Base-by-base conservation (phyloP, 2,888 invertebrate species). In the Pterostichus madidus region DNA sequence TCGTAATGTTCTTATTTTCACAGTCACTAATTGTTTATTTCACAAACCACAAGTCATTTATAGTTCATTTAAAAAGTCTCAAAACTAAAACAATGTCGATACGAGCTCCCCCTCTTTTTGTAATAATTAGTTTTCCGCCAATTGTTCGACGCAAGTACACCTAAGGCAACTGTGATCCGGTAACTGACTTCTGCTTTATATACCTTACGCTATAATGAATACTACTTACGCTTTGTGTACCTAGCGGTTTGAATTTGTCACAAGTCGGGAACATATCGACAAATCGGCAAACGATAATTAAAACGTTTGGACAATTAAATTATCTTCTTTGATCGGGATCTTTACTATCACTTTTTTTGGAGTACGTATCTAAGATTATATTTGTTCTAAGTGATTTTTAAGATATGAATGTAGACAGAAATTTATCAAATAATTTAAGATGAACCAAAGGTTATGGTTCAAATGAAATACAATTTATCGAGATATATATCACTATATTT, bases 111-210 rank as follows among this genome's bases (percentile, higher is more conserved):
- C 53, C 59, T 59, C 17, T 35, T n/a, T n/a, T n/a, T 64, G 61
- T 32, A n/a, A 31, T 32, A n/a, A 31, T 61, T 32, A 64, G 35
- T 31, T 44, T 71, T 11, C 44, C 68, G 39, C 44, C 68, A 71
- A 39, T 44, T 71, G 68, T 71, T 71, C 44, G 7, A n/a, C 68
- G 68, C 39, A n/a, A 44, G 68, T 59, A 71, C 44, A 44, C 68
- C 13, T 56, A 15, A 64, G 15, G 17, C 68, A 71, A 71, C 68
- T 71, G 68, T 39, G 68, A 71, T 71, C 39, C 68, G 44, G 39
- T 71, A 71, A 71, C 68, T 44, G 68, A 15, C 68, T 71, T 71
- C 44, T 71, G 68, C 68, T 71, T 64, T 71, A 71, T 71, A 71
- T 71, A 71, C 68, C 68, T 71, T 71, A n/a, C 13, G 44, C 44